Evolutionary conservation across 2,797 vertebrate species (phyloP).

Genomic region (Chrysocyon brachyurus): DNA sequence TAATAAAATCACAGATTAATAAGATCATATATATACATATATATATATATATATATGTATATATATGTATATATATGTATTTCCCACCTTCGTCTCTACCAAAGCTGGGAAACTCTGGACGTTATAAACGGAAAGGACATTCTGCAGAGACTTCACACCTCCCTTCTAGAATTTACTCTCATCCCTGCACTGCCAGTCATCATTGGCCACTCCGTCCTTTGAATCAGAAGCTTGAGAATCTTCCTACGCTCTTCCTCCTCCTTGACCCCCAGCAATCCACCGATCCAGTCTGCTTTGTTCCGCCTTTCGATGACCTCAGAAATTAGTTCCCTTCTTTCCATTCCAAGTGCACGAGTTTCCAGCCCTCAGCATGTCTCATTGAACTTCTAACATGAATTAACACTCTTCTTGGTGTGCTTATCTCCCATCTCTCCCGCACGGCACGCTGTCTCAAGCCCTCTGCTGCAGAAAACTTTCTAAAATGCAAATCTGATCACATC

Average conservation of each 20-base stretch:
- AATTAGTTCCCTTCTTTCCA: not conserved
- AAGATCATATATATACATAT: too few relatives aligned
- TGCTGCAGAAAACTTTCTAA: not conserved
- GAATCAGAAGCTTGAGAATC: not conserved
- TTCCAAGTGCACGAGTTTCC: not conserved
- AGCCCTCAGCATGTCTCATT: not conserved
- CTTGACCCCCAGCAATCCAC: not conserved
- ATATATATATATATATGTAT: too few relatives aligned
- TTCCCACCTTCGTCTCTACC: too few relatives aligned
- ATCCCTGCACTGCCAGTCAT: fast-evolving
- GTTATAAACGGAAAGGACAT: not conserved
- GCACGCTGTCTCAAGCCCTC: not conserved
- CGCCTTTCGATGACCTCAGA: not conserved
- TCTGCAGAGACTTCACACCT: not conserved
- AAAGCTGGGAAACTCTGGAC: not conserved
- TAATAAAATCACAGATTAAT: too few relatives aligned
- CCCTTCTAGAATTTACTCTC: not conserved
- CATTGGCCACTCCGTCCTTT: not conserved
- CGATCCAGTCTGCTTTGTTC: not conserved
- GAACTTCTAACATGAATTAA: not conserved
- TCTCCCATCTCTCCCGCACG: not conserved
- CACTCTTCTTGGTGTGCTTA: not conserved
- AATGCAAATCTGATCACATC: constrained; percentile 6
- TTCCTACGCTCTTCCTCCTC: not conserved
- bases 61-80: too few relatives aligned